These are phyloP conservation scores for Dascillus cervinus DNA, from an alignment of 2,888 invertebrate species.

Conservation along the genomic window DNA sequence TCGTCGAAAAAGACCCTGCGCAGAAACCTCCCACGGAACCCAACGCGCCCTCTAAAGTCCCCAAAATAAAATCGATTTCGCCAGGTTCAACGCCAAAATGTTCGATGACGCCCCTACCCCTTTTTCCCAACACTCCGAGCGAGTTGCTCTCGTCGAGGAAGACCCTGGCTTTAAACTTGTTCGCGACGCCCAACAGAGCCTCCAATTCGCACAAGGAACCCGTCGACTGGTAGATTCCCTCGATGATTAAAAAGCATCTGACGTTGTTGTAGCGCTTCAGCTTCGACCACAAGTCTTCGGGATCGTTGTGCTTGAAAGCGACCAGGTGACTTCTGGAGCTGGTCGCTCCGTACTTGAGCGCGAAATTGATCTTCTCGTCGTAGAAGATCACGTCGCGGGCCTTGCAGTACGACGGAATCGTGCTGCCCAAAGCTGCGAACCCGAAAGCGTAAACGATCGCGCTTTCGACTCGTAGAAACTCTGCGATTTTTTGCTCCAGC, in stretches of 20 bases:
- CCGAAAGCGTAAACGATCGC: constrained; percentile 94
- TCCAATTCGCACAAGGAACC: constrained; percentile 85
- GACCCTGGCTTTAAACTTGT: constrained; percentile 80
- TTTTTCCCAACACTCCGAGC: constrained; percentile 71
- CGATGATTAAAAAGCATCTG: constrained; percentile 77
- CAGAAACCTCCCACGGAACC: constrained; percentile 91
- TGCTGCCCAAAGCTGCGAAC: constrained; percentile 89
- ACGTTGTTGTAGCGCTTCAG: constrained; percentile 40
- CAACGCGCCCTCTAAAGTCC: constrained; percentile 80
- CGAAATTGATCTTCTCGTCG: constrained; percentile 78
- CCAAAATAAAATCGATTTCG: constrained; percentile 78
- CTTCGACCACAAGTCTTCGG: constrained; percentile 55
- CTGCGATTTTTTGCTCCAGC: constrained; percentile 76
- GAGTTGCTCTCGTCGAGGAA: constrained; percentile 92
- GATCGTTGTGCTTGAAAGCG: constrained; percentile 87
- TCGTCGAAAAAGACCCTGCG: constrained; percentile 82
- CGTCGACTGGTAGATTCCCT: constrained; percentile 88
- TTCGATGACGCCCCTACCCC: constrained; percentile 87
- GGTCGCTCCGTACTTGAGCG: constrained; percentile 86
- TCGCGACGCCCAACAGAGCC: constrained; percentile 69
- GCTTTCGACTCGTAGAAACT: constrained; percentile 81
- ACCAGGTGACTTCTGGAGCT: constrained; percentile 75
- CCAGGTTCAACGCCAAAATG: constrained; percentile 63
- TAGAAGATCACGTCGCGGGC: constrained; percentile 83
- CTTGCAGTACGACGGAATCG: constrained; percentile 93